A percentile compares a stretch with the other conserved stretches of the same genome.
phyloP scores from a whole-genome alignment of 2,113 vertebrate genomes.

The Benitochromis conjunctus region DNA sequence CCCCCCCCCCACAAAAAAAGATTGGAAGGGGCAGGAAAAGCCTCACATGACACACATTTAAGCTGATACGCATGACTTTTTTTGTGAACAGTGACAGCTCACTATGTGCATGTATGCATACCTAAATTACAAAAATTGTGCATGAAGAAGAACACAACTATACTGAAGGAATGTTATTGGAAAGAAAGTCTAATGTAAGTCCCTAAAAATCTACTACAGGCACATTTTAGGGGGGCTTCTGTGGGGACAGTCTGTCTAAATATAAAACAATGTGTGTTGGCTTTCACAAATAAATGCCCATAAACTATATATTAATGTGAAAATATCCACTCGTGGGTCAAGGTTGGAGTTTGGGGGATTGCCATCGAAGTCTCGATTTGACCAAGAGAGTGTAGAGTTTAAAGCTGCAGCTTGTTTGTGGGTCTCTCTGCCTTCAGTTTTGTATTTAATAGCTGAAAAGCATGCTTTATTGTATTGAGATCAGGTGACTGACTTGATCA shows the following conservation, averaged over 20 bases:
- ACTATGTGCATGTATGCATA: neutral
- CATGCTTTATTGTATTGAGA: neutral
- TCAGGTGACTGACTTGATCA: neutral
- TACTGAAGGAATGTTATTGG: neutral
- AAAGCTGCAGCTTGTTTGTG: neutral
- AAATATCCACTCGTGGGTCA: neutral
- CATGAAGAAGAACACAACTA: neutral
- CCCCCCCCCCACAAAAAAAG: neutral
- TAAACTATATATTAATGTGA: neutral
- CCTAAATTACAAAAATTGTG: neutral
- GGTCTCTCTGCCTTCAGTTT: neutral
- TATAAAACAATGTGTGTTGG: neutral
- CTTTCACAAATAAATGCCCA: neutral
- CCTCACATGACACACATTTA: slow-evolving; percentile 4
- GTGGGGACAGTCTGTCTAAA: neutral
- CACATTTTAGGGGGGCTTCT: neutral
- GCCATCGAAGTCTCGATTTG: neutral
- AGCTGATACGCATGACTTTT: neutral
- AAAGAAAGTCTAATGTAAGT: neutral
- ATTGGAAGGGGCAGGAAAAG: neutral
- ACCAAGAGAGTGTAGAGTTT: neutral
- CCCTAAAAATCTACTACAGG: neutral
- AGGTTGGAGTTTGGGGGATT: neutral
- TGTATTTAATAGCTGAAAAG: neutral
- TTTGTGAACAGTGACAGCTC: neutral